These are phyloP conservation scores for Perognathus longimembris DNA, from an alignment of 2,113 vertebrate species.

Conservation along the genomic window DNA sequence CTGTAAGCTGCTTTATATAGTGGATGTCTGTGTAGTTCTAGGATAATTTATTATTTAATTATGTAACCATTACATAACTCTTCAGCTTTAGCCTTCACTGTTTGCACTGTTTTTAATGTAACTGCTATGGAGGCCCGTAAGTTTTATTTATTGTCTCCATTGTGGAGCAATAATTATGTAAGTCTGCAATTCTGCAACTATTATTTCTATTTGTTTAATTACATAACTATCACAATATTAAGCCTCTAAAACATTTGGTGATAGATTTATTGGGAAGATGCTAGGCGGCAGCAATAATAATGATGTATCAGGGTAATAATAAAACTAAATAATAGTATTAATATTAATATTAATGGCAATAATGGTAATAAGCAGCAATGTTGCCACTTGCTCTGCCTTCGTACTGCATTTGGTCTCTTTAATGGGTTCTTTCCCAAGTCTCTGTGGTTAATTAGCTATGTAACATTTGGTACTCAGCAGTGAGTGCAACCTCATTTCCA, in stretches of 20 bases:
- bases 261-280: constrained; percentile 77
- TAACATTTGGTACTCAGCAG: constrained; percentile 81
- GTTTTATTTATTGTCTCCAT: constrained; percentile 79
- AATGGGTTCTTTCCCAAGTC: constrained; percentile 75
- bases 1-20: constrained; percentile 58
- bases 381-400: constrained; percentile 57
- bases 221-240: constrained; percentile 79
- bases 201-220: constrained; percentile 85
- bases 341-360: constrained; percentile 82
- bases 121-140: constrained; percentile 66
- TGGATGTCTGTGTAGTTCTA: constrained; percentile 59
- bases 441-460: constrained; percentile 76
- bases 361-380: constrained; percentile 61
- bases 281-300: constrained; percentile 71
- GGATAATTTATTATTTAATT: constrained; percentile 83
- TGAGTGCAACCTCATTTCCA: constrained; percentile 76
- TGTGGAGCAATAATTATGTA: constrained; percentile 77
- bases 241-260: constrained; percentile 79
- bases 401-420: constrained; percentile 69
- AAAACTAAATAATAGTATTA: constrained; percentile 79
- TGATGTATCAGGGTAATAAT: constrained; percentile 77
- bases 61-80: constrained; percentile 77
- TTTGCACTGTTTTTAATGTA: constrained; percentile 80
- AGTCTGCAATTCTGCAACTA: constrained; percentile 75
- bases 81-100: constrained; percentile 68